A percentile compares a stretch with the other conserved stretches of the same genome.
These are phyloP conservation scores for Drosophila meridionalis DNA, from an alignment of 2,888 invertebrate genomes.

Conservation along the genomic window DNA sequence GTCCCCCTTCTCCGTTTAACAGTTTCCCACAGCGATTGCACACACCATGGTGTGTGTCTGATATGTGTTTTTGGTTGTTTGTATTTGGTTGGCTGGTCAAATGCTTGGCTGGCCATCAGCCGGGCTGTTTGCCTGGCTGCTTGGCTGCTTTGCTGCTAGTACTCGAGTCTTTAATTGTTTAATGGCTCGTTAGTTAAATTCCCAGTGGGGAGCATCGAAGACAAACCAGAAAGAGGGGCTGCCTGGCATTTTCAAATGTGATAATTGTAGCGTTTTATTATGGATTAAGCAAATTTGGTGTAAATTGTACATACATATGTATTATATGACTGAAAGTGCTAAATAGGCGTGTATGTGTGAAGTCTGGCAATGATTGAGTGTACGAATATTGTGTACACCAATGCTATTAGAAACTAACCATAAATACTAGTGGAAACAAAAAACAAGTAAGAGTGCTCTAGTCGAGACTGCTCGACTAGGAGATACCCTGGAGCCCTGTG, in stretches of 20 bases:
- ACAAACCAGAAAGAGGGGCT: slow-evolving; percentile 22
- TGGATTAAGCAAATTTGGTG: slow-evolving; percentile 63
- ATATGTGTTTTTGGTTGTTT: slow-evolving; percentile 67
- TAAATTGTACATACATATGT: slow-evolving; percentile 38
- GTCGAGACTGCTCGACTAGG: no score
- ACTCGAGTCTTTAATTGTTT: slow-evolving; percentile 70
- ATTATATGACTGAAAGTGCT: neutral
- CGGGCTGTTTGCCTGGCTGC: slow-evolving; percentile 25
- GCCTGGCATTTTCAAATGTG: slow-evolving; percentile 65
- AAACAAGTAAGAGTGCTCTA: no score
- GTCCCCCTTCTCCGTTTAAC: neutral
- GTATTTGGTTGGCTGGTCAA: slow-evolving; percentile 78
- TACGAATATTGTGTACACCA: neutral
- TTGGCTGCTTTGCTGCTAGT: slow-evolving; percentile 18
- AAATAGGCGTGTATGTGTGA: neutral
- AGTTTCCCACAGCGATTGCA: slow-evolving; percentile 16
- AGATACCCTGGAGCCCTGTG: no score
- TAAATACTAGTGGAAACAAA: neutral
- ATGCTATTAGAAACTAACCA: neutral
- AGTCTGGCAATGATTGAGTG: neutral
- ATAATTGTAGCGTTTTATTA: slow-evolving; percentile 69
- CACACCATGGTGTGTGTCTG: slow-evolving; percentile 15
- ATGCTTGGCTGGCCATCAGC: slow-evolving; percentile 58
- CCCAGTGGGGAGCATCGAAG: slow-evolving; percentile 60
- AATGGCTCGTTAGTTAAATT: slow-evolving; percentile 77